A percentile compares a stretch with the other conserved stretches of the same genome.
phyloP scores from a whole-genome alignment of 2,797 vertebrate genomes.

The Hydrolagus colliei region DNA sequence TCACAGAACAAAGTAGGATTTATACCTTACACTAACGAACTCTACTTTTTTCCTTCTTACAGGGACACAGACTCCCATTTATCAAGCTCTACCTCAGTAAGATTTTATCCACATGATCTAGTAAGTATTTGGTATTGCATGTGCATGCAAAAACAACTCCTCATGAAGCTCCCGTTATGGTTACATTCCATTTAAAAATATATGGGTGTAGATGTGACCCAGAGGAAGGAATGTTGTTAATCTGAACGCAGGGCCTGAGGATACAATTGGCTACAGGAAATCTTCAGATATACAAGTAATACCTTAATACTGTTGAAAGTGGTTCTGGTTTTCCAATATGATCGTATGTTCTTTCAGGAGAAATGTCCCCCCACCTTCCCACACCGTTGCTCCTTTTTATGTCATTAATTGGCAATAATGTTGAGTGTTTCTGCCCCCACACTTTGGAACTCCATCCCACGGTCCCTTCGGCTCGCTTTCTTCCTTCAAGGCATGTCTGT shows the following conservation, averaged over 20 bases:
- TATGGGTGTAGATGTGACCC: background rate
- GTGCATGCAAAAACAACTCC: background rate
- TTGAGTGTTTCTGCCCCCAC: too few species aligned
- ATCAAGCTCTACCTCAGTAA: conserved; percentile 99
- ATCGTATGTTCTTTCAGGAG: too few species aligned
- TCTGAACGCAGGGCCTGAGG: background rate
- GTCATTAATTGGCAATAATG: too few species aligned
- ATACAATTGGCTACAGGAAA: background rate
- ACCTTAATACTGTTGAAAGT: background rate
- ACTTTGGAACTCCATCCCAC: too few species aligned
- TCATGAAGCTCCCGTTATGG: background rate
- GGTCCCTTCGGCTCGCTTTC: too few species aligned
- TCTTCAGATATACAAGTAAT: background rate
- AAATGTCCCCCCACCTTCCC: too few species aligned
- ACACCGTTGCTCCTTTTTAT: too few species aligned
- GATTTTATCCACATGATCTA: conserved; percentile 98
- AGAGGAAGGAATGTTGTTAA: background rate
- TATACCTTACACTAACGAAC: background rate
- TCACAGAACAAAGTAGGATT: background rate
- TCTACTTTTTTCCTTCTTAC: conserved; percentile 53
- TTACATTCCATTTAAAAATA: background rate
- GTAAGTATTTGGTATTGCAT: conserved; percentile 61
- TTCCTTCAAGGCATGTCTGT: too few species aligned
- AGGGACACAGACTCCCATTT: conserved; percentile 98
- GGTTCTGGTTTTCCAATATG: too few species aligned